These are phyloP conservation scores for Notoglanidium macrostoma DNA, from an alignment of 2,797 vertebrate species.

Conservation along the genomic window DNA sequence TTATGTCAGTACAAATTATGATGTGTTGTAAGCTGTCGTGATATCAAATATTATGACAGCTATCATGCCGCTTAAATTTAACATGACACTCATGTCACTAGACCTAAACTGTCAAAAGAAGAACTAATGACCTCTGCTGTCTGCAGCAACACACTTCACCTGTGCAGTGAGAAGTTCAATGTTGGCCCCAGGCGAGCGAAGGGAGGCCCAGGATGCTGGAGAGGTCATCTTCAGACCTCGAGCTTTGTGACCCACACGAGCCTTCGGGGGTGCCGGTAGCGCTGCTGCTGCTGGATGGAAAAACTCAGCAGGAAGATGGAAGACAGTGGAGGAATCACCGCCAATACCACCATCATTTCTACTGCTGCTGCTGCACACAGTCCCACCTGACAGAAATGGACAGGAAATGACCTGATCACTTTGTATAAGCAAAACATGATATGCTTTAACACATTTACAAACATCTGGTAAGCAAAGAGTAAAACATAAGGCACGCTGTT, in stretches of 20 bases:
- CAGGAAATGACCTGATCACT: not conserved
- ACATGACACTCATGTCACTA: not conserved
- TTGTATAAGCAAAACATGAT: not conserved
- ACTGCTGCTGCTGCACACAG: slow-evolving; percentile 53
- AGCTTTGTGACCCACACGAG: slow-evolving; percentile 71
- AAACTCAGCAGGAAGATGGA: slow-evolving; percentile 86
- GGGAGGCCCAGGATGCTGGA: slow-evolving; percentile 90
- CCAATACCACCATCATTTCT: slow-evolving; percentile 46
- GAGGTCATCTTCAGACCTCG: slow-evolving; percentile 79
- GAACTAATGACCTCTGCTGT: not conserved
- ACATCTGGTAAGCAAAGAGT: not conserved
- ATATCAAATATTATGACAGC: not conserved
- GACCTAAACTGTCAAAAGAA: not conserved
- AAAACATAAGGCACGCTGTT: not conserved
- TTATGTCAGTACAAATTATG: not conserved
- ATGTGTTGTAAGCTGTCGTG: not conserved
- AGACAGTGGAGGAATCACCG: slow-evolving; percentile 71
- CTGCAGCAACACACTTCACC: slow-evolving; percentile 49
- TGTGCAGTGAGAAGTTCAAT: slow-evolving; percentile 85
- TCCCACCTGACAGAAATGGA: slow-evolving; percentile 65
- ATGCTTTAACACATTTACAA: not conserved
- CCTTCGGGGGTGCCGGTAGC: slow-evolving; percentile 73
- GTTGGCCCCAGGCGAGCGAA: slow-evolving; percentile 85
- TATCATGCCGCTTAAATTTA: not conserved
- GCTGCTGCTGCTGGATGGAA: slow-evolving; percentile 85